Conservation (phyloP, 64 coral and sea anemone genomes). For the Platygyra sinensis region DNA sequence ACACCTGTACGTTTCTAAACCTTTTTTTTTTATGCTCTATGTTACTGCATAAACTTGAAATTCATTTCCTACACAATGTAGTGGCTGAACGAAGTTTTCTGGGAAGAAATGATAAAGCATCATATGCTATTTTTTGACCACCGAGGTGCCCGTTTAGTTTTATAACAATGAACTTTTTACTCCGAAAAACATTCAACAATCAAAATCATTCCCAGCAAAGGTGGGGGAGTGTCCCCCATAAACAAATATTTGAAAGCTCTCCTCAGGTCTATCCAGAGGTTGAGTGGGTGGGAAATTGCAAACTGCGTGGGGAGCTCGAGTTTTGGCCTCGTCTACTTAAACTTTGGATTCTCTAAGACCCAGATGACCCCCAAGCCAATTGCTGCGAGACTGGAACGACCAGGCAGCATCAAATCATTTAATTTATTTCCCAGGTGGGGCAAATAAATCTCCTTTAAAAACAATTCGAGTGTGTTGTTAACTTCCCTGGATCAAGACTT, state of each 20-base stretch:
- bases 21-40: not conserved
- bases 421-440: not conserved
- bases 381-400: not conserved
- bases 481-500: too few species aligned
- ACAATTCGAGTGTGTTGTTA: too few species aligned
- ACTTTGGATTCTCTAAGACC: not conserved
- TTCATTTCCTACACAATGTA: not conserved
- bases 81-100: not conserved
- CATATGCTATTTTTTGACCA: not conserved
- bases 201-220: conserved; percentile 2
- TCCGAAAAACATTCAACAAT: conserved; percentile 3
- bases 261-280: not conserved
- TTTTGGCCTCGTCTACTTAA: not conserved
- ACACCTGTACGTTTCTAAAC: too few species aligned
- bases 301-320: not conserved
- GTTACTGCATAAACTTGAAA: not conserved
- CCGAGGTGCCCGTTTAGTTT: conserved; percentile 1
- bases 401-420: not conserved
- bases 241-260: not conserved
- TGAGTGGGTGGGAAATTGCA: not conserved
- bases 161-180: not conserved
- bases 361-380: not conserved
- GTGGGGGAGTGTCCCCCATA: not conserved
- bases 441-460: conserved; percentile 12
- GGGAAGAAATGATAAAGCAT: not conserved